Base-by-base conservation (phyloP, 2,888 invertebrate genomes). In the Drosophila phalerata region DNA sequence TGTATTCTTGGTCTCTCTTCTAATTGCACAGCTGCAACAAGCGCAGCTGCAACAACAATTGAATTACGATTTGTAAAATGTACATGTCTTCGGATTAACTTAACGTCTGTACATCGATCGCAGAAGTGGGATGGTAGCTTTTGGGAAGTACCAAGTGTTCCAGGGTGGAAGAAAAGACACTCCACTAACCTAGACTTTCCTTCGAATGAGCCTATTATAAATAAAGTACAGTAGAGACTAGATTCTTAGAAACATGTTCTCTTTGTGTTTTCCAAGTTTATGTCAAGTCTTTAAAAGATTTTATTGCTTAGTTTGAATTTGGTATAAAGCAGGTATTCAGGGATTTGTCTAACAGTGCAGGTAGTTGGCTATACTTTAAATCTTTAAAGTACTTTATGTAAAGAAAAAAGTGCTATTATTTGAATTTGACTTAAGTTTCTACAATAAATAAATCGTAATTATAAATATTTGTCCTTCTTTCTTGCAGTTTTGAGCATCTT, bases 401-500 rank as follows among this genome's bases (percentile, higher is more conserved):
- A 30, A 15, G 5, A 5, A 3, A 3, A n/a, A n/a, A n/a, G n/a
- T n/a, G n/a, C n/a, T n/a, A n/a, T n/a, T n/a, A n/a, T n/a, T n/a
- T n/a, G n/a, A n/a, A n/a, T n/a, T n/a, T n/a, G n/a, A n/a, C n/a
- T 11, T 11, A 11, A 4, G 13, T 5, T 13, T 34, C 0, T 13
- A 15, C 17, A 28, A 15, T 0, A 38, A 6, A 9, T 32, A 0
- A 32, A 34, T 2, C 2, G 11, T 5, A 11, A 3, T 13, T 13
- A 13, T 13, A 43, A 43, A 43, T 13, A 34, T 37, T 5, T 47
- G 3, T 43, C 5, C 32, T 32, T n/a, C 9, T 52, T 0, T 45
- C 9, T 71, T 84, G 10, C 91, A 94, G 99, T 90, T 97, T 98
- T 93, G 95, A 96, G 91, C 95, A 95, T 81, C 93, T 97, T 73